Base-by-base conservation (phyloP, 37 sponge, comb jelly and placozoan species). In the Bolinopsis microptera region DNA sequence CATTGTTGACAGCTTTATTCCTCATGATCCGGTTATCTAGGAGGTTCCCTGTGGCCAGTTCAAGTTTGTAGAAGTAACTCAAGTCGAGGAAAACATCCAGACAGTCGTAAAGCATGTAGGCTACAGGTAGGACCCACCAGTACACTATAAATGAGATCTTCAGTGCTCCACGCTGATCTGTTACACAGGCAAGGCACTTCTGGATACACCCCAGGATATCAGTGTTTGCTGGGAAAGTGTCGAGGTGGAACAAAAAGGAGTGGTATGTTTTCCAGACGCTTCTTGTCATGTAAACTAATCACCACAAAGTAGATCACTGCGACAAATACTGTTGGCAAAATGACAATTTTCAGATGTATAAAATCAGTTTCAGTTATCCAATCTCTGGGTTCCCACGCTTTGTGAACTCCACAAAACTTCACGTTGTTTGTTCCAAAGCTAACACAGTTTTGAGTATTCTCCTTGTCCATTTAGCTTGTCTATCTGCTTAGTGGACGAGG, bases 41-140 rank as follows among this genome's bases (percentile, higher is more conserved):
- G 35, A 77, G 18, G 36, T 28, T 77, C 0, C 37, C 35, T 0
- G 28, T 77, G 8, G 27, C 21, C 32, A 16, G 34, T 33, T 77
- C 80, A 0, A 77, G 36, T 18, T 77, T 77, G 80, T 35, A 36
- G 80, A 77, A 77, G 80, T 77, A 77, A 2, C 13, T 2, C 35
- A 27, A 33, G 18, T 77, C 80, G 1, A 77, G 18, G 18, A 32
- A 27, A 34, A 77, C 80, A 18, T 77, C 80, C 0, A 77, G 21
- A 27, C 33, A 32, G 32, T 77, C 80, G 80, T 77, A 77, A 1
- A 32, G 21, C 80, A 77, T 77, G 37, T 77, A 77, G 21, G 33
- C 80, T 32, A 77, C 80, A 1, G 80, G 80, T 1, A 35, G 0
- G 5, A 35, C 37, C 36, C 28, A 32, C 80, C 80, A 77, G 80